Base-by-base conservation (phyloP, 2,888 invertebrate genomes). In the Sinelater perroti region DNA sequence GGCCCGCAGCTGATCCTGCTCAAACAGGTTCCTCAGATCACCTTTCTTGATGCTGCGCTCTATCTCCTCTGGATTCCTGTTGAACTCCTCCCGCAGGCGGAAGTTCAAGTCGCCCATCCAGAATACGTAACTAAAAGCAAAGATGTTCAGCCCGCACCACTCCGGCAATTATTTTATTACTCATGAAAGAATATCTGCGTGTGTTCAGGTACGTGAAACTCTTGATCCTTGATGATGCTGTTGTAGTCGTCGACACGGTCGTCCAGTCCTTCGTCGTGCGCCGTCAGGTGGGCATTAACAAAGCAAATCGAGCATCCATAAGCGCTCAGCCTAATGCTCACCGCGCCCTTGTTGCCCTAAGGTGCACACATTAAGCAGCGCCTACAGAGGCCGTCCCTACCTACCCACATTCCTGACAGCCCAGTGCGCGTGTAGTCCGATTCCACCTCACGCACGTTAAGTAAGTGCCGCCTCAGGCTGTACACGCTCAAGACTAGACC, bases 321-420 rank as follows among this genome's bases (percentile, higher is more conserved):
- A 21, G 95, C 83, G 70, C 89, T 91, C 71, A 97, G 85, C 55
- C 97, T 83, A 47, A 95, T 82, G 73, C 92, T 93, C 1, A 95
- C 92, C 2, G 93, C 96, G 13, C 97, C 97, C 82, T 97, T 97
- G 79, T 96, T 97, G 18, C 97, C 97, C 95, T 95, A 76, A 17
- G 82, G 14, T 3, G n/a, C n/a, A n/a, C n/a, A n/a, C n/a, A n/a
- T n/a, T n/a, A n/a, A n/a, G n/a, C 8, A n/a, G 26, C 6, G 26
- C 8, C 26, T 7, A 24, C 26, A 24, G 6, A 24, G n/a, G 6
- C 26, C 8, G 6, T n/a, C n/a, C n/a, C n/a, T 14, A 77, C 88
- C 83, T 80, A 93, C 94, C 96, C 95, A 96, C 80, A 93, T 87
- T 51, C 96, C 97, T 18, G 90, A 90, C 60, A 96, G 83, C 1